Base-by-base conservation (phyloP, 2,888 invertebrate species). In the Malachius bipustulatus region DNA sequence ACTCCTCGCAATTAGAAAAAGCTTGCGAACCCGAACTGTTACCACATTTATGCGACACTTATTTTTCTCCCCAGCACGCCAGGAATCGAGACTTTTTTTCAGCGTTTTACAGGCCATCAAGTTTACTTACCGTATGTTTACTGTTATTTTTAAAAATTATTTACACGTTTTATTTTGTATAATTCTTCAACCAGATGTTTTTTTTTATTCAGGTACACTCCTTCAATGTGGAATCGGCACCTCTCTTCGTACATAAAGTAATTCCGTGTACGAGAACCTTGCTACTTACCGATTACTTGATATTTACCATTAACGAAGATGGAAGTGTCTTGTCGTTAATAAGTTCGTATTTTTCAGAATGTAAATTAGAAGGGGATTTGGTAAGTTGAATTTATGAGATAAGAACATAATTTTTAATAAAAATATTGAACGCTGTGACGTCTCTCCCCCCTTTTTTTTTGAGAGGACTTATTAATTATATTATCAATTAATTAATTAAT, bases 201-300 rank as follows among this genome's bases (percentile, higher is more conserved):
- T 27, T 41, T 38, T 47, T 29, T 31, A 59, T 63, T 28, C 52
- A 77, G 75, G 67, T 82, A 39, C 78, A 79, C 55, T 73, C 72
- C 48, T 72, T 75, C 44, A 73, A 75, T 52, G 66, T 77, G 32
- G 75, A 74, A 48, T 64, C 74, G 37, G 71, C 73, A 40, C 79
- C 81, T 8, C 58, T 79, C 37, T 77, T 73, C 57, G 67, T 77
- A 31, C 77, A 82, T 56, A 78, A 77, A 60, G 63, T 83, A 47
- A 75, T 77, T 27, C 64, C 69, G 26, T 67, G 70, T 36, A 73
- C 73, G 49, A 63, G 67, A 47, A 69, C 71, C 43, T 63, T 80
- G 47, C 59, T 81, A 39, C 65, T 82, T 33, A 76, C 80, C 15
- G 78, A 78, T 52, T 70, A 72, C 49, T 65, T 82, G 42, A 71